phyloP scores from a whole-genome alignment of 2,797 vertebrate genomes.

The Sebastes minor region DNA sequence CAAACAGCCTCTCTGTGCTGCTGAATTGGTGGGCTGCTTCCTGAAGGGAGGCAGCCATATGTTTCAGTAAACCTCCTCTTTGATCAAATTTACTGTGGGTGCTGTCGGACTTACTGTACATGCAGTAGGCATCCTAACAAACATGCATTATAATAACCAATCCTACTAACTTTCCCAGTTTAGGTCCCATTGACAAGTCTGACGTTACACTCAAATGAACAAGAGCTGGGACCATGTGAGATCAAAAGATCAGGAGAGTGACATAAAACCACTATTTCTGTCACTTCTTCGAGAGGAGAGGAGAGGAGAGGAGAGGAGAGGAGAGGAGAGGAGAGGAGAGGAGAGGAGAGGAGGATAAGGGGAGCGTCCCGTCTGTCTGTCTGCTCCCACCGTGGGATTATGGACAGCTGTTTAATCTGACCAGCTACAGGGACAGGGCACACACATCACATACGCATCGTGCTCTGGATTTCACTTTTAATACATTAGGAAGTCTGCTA shows the following conservation, averaged over 20 bases:
- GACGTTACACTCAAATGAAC: neutral
- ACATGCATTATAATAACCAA: neutral
- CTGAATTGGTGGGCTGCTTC: constrained; percentile 20
- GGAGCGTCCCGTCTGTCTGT: constrained; percentile 54
- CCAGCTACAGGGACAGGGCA: constrained; percentile 76
- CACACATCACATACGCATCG: constrained; percentile 62
- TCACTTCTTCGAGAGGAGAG: constrained; percentile 1
- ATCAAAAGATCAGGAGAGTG: neutral
- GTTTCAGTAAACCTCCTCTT: constrained; percentile 34
- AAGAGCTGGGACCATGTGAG: neutral
- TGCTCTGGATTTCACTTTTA: constrained; percentile 81
- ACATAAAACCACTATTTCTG: neutral
- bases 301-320: constrained; percentile 25
- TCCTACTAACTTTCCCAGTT: neutral
- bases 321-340: constrained; percentile 25
- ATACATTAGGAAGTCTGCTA: constrained; percentile 81
- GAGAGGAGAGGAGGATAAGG: constrained; percentile 31
- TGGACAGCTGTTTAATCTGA: constrained; percentile 86
- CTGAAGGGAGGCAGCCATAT: constrained; percentile 35
- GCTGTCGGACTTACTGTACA: neutral
- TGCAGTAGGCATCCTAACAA: neutral
- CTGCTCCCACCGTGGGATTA: constrained; percentile 79
- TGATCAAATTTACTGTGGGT: constrained; percentile 17
- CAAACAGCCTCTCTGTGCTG: constrained; percentile 49
- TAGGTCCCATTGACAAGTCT: neutral